These are phyloP conservation scores for Peromyscus eremicus DNA, from an alignment of 2,797 vertebrate genomes.

Conservation along the genomic window DNA sequence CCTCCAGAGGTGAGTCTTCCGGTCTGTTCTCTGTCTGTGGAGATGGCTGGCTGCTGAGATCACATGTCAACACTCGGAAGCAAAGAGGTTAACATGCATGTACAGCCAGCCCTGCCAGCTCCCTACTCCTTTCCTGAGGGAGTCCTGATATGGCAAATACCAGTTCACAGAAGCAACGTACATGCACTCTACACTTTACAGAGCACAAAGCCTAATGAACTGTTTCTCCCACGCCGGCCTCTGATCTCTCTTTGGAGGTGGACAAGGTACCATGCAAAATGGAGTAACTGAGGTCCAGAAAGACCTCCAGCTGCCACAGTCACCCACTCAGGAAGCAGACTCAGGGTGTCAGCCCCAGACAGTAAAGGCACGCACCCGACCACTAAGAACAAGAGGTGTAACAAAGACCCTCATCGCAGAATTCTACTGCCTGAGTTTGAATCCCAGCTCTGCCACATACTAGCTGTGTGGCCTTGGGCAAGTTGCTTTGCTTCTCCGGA, in stretches of 20 bases:
- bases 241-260: neutral
- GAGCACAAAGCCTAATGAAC: no score
- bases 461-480: neutral
- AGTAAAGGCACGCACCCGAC: neutral
- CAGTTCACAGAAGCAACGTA: fast-evolving
- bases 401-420: fast-evolving
- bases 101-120: neutral
- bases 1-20: neutral
- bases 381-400: neutral
- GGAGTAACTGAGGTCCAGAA: neutral
- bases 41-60: fast-evolving
- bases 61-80: neutral
- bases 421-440: neutral
- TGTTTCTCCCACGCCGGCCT: neutral
- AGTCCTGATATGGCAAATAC: neutral
- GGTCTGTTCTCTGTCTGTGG: neutral
- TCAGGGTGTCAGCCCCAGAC: neutral
- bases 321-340: neutral
- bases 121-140: neutral
- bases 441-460: neutral
- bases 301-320: fast-evolving
- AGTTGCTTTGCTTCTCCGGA: neutral
- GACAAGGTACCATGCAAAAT: fast-evolving
- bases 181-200: fast-evolving
- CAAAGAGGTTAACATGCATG: neutral